phyloP scores from a whole-genome alignment of 92 coral and sea anemone species.

The Palythoa heliodiscus region DNA sequence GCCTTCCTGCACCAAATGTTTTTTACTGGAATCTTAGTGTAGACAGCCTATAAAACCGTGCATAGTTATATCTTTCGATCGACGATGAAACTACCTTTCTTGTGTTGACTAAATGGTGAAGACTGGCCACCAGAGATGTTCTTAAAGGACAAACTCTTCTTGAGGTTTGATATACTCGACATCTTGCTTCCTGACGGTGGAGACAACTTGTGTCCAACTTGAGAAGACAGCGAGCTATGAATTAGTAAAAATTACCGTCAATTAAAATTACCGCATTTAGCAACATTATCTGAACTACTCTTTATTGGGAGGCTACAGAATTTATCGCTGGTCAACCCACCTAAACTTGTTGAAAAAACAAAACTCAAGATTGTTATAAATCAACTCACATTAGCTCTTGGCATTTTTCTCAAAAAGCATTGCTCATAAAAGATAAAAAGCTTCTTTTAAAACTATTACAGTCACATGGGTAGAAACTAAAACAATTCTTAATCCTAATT shows the following conservation, averaged over 20 bases:
- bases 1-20: no score
- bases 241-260: neutral
- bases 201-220: constrained; percentile 73
- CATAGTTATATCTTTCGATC: neutral
- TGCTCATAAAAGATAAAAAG: no score
- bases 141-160: constrained; percentile 93
- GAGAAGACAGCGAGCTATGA: constrained; percentile 34
- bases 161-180: constrained; percentile 80
- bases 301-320: no score
- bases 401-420: no score
- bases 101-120: constrained; percentile 45
- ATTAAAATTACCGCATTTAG: no score
- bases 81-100: constrained; percentile 40
- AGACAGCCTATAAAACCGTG: neutral
- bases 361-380: neutral
- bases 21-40: no score
- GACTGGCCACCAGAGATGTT: constrained; percentile 83
- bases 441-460: no score
- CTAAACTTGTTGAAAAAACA: neutral
- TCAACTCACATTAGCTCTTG: neutral
- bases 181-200: constrained; percentile 86
- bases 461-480: no score
- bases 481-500: no score
- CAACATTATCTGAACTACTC: no score
- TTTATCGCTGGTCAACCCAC: no score